Base-by-base conservation (phyloP, 2,888 invertebrate species). In the Mesopsocus fuscifrons region DNA sequence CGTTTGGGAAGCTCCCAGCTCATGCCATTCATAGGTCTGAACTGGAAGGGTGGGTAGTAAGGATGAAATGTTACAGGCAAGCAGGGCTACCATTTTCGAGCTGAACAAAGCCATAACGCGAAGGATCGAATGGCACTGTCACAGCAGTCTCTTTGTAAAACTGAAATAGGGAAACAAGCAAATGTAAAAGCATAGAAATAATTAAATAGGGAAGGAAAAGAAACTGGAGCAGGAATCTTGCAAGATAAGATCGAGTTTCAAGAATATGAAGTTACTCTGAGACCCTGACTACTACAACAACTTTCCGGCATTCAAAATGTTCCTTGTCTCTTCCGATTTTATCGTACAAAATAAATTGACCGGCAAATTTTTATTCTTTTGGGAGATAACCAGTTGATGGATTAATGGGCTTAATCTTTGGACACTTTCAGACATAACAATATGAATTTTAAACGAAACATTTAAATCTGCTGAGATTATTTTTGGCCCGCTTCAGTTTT, bases 341-440 rank as follows among this genome's bases (percentile, higher is more conserved):
- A 26, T 26, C 26, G 8, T 9, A 11, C 8, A 11, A 26, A 38
- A 38, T 38, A 38, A 38, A 38, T 38, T 38, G 38, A 38, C 38
- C 38, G 38, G 21, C 38, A 38, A 18, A 38, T 38, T 38, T 21
- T 38, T 21, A 38, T 38, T 38, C 38, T 38, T 38, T 20, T 18
- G 21, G n/a, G 15, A 17, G 38, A 38, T 38, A 38, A 38, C 6
- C 6, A n/a, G 34, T 15, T 9, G 34, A 15, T 9, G 34, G 34
- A 16, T 16, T 34, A 34, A 15, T 16, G 13, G 16, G 13, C 13
- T 6, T n/a, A 6, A 9, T 34, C n/a, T 9, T n/a, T 33, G 15
- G 30, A 41, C 32, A 16, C 16, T 34, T 16, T 34, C n/a, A n/a
- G 6, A 22, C 16, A 20, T 22, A 34, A 34, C 13, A 34, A 9